phyloP scores from a whole-genome alignment of 2,113 vertebrate genomes.

The Craseonycteris thonglongyai region DNA sequence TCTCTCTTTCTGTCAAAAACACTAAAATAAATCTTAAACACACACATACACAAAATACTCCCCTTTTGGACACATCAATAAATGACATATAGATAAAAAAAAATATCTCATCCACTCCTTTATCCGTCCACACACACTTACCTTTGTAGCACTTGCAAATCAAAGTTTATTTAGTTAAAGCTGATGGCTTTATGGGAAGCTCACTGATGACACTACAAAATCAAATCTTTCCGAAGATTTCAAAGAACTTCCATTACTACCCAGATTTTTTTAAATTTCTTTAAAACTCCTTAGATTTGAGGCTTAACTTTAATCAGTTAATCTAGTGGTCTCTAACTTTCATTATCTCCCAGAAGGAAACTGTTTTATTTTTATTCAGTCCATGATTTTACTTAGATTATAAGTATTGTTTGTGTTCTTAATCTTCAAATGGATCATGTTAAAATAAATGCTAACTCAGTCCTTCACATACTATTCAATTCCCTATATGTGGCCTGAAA shows the following conservation, averaged over 20 bases:
- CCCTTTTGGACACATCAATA: not conserved
- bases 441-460: not conserved
- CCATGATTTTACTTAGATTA: not conserved
- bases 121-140: not conserved
- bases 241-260: not conserved
- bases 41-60: too few relatives aligned
- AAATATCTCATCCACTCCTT: not conserved
- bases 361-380: not conserved
- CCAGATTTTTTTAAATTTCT: not conserved
- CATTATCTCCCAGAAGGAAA: not conserved
- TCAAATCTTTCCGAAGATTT: not conserved
- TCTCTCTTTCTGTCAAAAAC: too few relatives aligned
- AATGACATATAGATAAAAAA: not conserved
- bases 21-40: too few relatives aligned
- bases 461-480: not conserved
- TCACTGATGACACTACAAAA: not conserved
- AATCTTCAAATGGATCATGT: not conserved
- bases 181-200: not conserved
- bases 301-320: not conserved
- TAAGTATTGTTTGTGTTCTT: not conserved
- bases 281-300: not conserved
- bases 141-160: not conserved
- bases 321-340: slow-evolving; percentile 5
- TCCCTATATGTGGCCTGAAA: not conserved
- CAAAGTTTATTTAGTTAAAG: not conserved